phyloP scores from a whole-genome alignment of 2,113 vertebrate species.

The Numida meleagris region DNA sequence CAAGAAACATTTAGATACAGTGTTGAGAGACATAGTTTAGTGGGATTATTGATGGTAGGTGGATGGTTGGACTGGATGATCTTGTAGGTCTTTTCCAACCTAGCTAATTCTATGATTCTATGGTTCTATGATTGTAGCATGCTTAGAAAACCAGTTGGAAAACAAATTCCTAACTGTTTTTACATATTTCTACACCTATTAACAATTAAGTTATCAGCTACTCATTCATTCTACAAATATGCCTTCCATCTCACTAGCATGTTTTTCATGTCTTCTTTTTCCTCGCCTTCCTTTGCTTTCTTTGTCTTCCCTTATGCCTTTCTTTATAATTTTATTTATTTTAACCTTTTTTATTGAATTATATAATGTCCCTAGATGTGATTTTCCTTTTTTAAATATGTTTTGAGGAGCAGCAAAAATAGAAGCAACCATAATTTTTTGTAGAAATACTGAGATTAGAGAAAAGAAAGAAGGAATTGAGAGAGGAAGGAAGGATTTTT shows the following conservation, averaged over 20 bases:
- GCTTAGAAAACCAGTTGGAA: neutral
- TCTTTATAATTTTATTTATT: neutral
- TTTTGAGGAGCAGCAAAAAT: neutral
- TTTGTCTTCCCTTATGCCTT: neutral
- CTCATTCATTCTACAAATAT: neutral
- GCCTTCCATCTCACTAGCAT: neutral
- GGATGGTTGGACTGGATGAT: no score
- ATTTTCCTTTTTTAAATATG: neutral
- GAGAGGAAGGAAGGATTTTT: neutral
- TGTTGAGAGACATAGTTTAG: no score
- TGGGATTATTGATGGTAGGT: no score
- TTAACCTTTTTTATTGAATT: neutral
- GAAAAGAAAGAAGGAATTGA: neutral
- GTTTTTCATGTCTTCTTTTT: neutral
- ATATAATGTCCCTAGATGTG: neutral
- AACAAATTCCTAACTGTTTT: neutral
- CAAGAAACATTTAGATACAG: no score
- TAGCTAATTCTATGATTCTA: no score
- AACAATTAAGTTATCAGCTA: neutral
- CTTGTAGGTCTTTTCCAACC: no score
- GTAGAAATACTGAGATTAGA: neutral
- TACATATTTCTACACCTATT: neutral
- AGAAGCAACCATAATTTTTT: neutral
- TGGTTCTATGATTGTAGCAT: no score
- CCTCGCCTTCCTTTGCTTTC: neutral